These are phyloP conservation scores for Bimastos eiseni DNA, from an alignment of 2,888 invertebrate genomes.

Conservation along the genomic window DNA sequence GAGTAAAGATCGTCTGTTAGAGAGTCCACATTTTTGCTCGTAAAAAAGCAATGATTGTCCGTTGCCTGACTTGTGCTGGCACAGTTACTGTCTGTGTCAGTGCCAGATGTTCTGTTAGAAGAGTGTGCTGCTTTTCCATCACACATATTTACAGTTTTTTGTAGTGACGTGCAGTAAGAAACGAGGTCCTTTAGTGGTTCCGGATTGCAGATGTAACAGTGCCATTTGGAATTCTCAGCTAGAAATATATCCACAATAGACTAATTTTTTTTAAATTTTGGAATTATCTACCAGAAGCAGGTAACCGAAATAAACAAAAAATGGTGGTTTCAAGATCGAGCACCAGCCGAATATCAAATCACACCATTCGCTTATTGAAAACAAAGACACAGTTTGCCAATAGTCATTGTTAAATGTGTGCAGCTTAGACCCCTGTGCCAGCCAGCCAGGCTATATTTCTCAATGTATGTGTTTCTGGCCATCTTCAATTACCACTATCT, in stretches of 20 bases:
- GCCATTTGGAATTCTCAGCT: slow-evolving; percentile 60
- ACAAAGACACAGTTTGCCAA: too few relatives aligned
- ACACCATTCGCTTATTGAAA: neutral
- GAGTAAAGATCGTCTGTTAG: neutral
- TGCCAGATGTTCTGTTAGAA: neutral
- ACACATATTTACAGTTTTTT: slow-evolving; percentile 8
- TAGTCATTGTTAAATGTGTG: too few relatives aligned
- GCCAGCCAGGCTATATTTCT: too few relatives aligned
- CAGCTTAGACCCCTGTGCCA: too few relatives aligned
- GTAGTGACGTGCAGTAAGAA: slow-evolving; percentile 53
- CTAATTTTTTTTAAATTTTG: neutral
- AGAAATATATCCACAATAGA: slow-evolving; percentile 22
- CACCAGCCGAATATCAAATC: neutral
- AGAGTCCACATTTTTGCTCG: neutral
- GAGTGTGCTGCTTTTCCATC: neutral
- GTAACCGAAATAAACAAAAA: neutral
- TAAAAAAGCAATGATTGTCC: slow-evolving; percentile 14
- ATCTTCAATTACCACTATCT: too few relatives aligned
- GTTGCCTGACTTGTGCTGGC: neutral
- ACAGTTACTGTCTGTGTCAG: slow-evolving; percentile 7
- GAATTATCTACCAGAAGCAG: neutral
- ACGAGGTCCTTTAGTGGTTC: slow-evolving; percentile 60
- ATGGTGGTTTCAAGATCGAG: too few relatives aligned
- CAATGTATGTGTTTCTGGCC: too few relatives aligned
- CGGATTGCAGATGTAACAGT: slow-evolving; percentile 65